These are phyloP conservation scores for Drosophila ironensis DNA, from an alignment of 1,140 invertebrate genomes.

Conservation along the genomic window DNA sequence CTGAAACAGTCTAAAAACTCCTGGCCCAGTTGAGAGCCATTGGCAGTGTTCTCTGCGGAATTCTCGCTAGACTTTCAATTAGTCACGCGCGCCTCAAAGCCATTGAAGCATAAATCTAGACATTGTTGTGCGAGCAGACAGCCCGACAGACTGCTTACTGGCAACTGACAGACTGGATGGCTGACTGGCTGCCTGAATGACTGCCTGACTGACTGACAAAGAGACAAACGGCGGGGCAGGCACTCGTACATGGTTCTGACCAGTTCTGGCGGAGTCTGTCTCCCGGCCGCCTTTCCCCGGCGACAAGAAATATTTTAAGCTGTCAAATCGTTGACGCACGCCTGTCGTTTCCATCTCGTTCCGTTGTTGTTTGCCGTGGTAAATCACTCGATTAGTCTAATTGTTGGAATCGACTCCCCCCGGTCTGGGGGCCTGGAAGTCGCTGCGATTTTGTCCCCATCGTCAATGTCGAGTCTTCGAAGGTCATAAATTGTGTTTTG, in stretches of 20 bases:
- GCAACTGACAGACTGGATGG: slow-evolving; percentile 44
- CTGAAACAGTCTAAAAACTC: background rate
- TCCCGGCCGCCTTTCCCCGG: slow-evolving; percentile 42
- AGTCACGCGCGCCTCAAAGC: slow-evolving; percentile 69
- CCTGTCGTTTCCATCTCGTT: slow-evolving; percentile 47
- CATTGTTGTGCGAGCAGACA: slow-evolving; percentile 61
- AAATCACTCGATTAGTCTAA: slow-evolving; percentile 80
- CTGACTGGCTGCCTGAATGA: slow-evolving; percentile 14
- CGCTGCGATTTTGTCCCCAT: slow-evolving; percentile 46
- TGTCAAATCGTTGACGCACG: slow-evolving; percentile 77
- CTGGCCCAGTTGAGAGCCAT: slow-evolving; percentile 40
- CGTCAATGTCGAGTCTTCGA: slow-evolving; percentile 68
- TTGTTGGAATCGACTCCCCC: slow-evolving; percentile 65
- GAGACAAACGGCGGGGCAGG: slow-evolving; percentile 1
- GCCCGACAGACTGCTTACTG: slow-evolving; percentile 46
- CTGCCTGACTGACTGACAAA: slow-evolving; percentile 20
- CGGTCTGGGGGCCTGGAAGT: slow-evolving; percentile 15
- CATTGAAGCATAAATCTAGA: slow-evolving; percentile 75
- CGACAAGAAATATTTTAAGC: slow-evolving; percentile 70
- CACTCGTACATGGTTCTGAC: slow-evolving; percentile 12
- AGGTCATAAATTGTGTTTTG: slow-evolving; percentile 66
- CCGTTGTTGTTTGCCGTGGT: slow-evolving; percentile 31
- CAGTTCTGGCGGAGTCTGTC: slow-evolving; percentile 25
- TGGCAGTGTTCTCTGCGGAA: slow-evolving; percentile 38
- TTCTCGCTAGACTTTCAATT: slow-evolving; percentile 74